Percentiles rank a stretch among this genome's conserved stretches.
phyloP scores from a whole-genome alignment of 1,140 invertebrate genomes.

The Amphibalanus amphitrite region DNA sequence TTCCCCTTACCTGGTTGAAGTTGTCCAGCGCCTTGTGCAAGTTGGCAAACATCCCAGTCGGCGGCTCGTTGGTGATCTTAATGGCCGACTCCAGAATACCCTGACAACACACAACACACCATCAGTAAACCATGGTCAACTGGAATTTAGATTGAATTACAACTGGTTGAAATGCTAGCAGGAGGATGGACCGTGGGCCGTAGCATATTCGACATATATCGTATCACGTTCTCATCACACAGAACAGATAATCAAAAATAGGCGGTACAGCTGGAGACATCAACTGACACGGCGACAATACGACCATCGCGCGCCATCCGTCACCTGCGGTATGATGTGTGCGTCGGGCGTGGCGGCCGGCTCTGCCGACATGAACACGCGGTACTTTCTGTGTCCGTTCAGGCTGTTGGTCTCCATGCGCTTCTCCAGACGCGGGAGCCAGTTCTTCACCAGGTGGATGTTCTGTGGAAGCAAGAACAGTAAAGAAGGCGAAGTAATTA shows the following conservation, averaged over 20 bases:
- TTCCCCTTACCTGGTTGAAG: constrained; percentile 36
- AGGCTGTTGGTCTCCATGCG: constrained; percentile 63
- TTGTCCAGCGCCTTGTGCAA: constrained; percentile 88
- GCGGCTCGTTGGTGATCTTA: constrained; percentile 93
- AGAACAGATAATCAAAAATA: too few species aligned
- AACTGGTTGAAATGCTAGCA: too few species aligned
- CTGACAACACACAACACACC: too few species aligned
- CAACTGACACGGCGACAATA: too few species aligned
- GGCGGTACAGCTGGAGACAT: too few species aligned
- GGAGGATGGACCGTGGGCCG: too few species aligned
- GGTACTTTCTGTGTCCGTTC: constrained; percentile 56
- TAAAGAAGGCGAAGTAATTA: too few species aligned
- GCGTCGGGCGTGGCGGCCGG: constrained; percentile 64
- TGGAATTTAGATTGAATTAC: too few species aligned
- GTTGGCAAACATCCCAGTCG: constrained; percentile 91
- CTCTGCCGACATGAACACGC: constrained; percentile 86
- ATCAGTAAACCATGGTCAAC: too few species aligned
- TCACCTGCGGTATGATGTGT: constrained; percentile 73
- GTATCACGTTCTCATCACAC: too few species aligned
- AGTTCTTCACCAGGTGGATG: constrained; percentile 87
- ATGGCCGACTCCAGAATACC: constrained; percentile 88
- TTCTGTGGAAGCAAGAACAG: constrained; percentile 59
- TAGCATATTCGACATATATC: too few species aligned
- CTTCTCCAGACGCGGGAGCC: constrained; percentile 78
- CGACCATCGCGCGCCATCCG: too few species aligned